Conservation (phyloP, 1,140 invertebrate genomes). For the Tigriopus japonicus region DNA sequence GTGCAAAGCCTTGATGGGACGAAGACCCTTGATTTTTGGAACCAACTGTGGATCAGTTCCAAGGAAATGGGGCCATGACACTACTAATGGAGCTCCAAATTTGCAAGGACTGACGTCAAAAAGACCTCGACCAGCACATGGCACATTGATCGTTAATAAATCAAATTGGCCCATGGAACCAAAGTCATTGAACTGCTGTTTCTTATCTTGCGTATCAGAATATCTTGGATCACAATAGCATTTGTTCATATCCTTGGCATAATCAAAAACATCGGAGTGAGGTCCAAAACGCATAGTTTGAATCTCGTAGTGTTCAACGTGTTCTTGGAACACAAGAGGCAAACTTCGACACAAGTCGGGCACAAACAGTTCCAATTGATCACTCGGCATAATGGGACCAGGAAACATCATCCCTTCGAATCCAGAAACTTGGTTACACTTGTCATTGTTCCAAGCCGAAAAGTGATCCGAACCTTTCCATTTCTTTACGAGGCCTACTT, state of each 20-base stretch:
- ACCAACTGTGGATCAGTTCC: neutral
- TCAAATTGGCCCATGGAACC: too few species aligned
- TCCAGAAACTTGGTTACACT: neutral
- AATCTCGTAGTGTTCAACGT: neutral
- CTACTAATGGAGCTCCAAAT: neutral
- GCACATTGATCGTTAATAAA: too few species aligned
- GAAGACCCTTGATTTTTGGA: neutral
- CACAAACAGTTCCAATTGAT: neutral
- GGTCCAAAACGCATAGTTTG: neutral
- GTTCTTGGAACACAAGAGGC: neutral
- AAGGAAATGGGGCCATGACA: neutral
- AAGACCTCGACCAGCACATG: neutral
- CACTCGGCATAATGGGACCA: neutral
- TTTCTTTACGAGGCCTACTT: neutral
- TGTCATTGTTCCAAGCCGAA: neutral
- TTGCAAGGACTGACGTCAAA: neutral
- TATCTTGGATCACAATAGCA: neutral
- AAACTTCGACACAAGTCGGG: neutral
- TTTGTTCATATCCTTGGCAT: neutral
- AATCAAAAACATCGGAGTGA: neutral
- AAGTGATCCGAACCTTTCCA: neutral
- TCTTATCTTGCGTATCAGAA: neutral
- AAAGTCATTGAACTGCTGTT: too few species aligned
- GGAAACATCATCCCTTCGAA: neutral
- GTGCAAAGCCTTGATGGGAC: neutral